Evolutionary conservation across 2,113 vertebrate species (phyloP).

Genomic region (Leucosticte australis): DNA sequence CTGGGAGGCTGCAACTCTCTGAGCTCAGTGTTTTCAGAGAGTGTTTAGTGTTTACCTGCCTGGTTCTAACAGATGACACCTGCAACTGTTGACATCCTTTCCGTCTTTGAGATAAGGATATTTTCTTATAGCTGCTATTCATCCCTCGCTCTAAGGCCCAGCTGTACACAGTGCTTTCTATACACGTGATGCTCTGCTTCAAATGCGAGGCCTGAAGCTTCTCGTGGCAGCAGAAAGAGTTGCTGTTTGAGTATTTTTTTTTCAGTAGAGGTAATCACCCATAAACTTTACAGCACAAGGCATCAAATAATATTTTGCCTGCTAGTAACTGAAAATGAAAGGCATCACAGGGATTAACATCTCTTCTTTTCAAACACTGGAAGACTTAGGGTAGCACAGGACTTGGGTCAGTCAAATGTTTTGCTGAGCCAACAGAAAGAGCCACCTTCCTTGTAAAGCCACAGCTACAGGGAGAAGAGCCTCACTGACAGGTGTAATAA

Average conservation of each 20-base stretch:
- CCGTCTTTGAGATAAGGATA: neutral
- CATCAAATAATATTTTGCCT: neutral
- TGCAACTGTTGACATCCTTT: neutral
- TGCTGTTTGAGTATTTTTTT: neutral
- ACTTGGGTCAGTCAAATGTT: neutral
- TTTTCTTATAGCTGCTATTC: neutral
- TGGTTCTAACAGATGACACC: rapidly evolving
- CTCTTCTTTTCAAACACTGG: neutral
- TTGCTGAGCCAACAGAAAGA: neutral
- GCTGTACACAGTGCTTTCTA: neutral
- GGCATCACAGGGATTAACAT: neutral
- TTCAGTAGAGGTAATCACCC: neutral
- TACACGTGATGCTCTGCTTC: neutral
- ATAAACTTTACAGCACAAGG: neutral
- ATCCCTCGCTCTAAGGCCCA: neutral
- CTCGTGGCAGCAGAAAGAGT: neutral
- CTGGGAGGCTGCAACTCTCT: neutral
- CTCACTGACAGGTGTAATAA: neutral
- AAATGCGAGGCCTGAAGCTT: neutral
- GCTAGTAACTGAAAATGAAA: neutral
- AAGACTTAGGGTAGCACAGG: neutral
- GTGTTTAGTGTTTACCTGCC: neutral
- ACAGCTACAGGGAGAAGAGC: neutral
- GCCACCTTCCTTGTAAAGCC: neutral
- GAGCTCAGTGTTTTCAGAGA: neutral